Evolutionary conservation across 2,888 invertebrate genomes (phyloP).

Genomic region (Sycophila texana): DNA sequence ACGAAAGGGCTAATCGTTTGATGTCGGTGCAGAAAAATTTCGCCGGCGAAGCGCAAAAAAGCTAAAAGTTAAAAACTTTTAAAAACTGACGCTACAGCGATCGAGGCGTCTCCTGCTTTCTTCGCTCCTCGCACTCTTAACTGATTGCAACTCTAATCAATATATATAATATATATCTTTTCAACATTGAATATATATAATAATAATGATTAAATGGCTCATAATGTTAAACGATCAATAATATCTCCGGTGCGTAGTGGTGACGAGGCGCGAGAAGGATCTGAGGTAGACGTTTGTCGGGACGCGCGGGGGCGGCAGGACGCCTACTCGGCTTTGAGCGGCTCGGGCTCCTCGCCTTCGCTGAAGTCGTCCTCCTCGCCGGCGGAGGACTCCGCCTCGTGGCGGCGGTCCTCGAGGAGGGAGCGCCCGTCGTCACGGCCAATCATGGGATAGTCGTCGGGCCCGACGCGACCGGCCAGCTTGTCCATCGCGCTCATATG

Average conservation of each 20-base stretch:
- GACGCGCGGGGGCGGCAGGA: background rate
- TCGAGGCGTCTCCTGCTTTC: no score
- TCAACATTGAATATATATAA: constrained; percentile 14
- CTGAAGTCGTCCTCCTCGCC: constrained; percentile 73
- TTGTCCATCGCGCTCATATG: constrained; percentile 83
- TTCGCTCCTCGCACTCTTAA: no score
- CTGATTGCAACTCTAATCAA: background rate
- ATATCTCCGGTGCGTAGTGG: no score
- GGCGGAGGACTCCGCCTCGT: constrained; percentile 70
- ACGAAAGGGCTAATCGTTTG: no score
- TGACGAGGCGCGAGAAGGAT: background rate
- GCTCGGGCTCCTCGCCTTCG: constrained; percentile 72
- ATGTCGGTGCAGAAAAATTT: no score
- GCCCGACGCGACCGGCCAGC: constrained; percentile 56
- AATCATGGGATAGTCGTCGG: constrained; percentile 72
- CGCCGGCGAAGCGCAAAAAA: no score
- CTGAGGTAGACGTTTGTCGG: background rate
- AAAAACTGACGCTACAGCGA: background rate
- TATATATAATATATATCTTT: background rate
- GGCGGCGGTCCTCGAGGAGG: constrained; percentile 65
- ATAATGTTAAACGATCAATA: background rate
- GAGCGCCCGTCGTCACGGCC: constrained; percentile 70
- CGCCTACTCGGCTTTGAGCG: constrained; percentile 67
- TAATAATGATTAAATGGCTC: background rate
- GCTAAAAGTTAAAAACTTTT: background rate